phyloP scores from a whole-genome alignment of 2,113 vertebrate species.

The Stigmatopora nigra region DNA sequence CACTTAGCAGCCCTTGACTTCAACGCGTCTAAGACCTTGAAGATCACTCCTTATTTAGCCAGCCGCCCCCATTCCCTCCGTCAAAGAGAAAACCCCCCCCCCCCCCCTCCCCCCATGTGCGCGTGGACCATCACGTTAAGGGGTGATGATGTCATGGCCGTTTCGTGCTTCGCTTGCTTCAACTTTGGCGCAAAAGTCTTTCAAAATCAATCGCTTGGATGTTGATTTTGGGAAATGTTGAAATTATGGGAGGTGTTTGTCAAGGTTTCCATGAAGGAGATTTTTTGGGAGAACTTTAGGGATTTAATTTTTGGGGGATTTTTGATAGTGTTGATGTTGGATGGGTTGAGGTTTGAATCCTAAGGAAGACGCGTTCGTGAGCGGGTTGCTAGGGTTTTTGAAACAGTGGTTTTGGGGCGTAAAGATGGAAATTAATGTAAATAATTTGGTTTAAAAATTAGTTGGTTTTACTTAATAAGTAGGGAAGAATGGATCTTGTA shows the following conservation, averaged over 20 bases:
- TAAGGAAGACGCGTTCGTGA: neutral
- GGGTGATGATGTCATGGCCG: neutral
- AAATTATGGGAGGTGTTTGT: neutral
- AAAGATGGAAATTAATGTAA: neutral
- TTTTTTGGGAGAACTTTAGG: constrained; percentile 24
- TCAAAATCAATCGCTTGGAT: neutral
- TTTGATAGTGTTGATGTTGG: constrained; percentile 15
- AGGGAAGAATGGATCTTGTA: no score
- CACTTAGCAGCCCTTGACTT: constrained; percentile 46
- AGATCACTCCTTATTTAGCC: constrained; percentile 6
- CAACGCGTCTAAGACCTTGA: neutral
- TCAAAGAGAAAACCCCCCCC: neutral
- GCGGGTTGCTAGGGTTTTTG: neutral
- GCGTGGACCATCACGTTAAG: neutral
- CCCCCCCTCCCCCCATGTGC: neutral
- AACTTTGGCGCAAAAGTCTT: neutral
- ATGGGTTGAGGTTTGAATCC: neutral
- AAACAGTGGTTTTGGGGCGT: neutral
- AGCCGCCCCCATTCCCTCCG: neutral
- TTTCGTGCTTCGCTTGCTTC: no score
- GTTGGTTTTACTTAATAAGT: neutral
- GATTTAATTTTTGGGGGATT: constrained; percentile 15
- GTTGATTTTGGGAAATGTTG: neutral
- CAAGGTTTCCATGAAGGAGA: neutral
- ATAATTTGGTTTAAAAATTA: neutral